Base-by-base conservation (phyloP, 2,888 invertebrate species). In the Imbricaverruca yamaguchii region DNA sequence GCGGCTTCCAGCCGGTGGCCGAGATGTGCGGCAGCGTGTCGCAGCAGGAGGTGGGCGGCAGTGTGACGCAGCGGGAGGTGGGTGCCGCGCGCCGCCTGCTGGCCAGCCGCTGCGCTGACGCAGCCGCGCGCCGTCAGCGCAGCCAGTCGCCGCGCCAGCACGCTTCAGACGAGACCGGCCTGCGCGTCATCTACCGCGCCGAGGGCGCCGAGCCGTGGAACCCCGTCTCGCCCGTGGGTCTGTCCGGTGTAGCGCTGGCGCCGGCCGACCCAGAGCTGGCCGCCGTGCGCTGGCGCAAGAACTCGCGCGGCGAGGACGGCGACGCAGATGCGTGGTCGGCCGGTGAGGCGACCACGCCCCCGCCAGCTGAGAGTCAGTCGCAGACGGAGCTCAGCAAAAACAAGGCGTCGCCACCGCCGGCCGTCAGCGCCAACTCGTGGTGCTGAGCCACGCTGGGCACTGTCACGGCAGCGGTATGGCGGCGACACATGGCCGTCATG, bases 221-320 rank as follows among this genome's bases (percentile, higher is more conserved):
- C 23, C 74, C 74, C 21, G 55, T 74, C 1, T 74, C 74, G 53
- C 74, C 74, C 53, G 74, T 55, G 55, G 74, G 74, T 21, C 74
- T 74, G 55, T 74, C 74, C 15, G 74, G 74, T 10, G 53, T 74
- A 21, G 53, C 74, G 74, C 74, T 74, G 74, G 55, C 53, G 21
- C 53, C 74, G 21, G 15, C 74, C 53, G 74, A 74, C 55, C 74
- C 74, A 4, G 74, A 74, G 74, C 74, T 74, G 74, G 74, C 74
- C 21, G 74, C 74, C 9, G 55, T 74, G 2, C 74, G 74, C 74
- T 74, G 74, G 74, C 18, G 74, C 10, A 74, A 74, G 55, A 74
- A 53, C 55, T 74, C 74, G 21, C 74, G 74, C 74, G 55, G 74
- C 74, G 74, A 74, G 74, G 74, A 74, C 74, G 74, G 74, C 74